Conservation (phyloP, 2,797 vertebrate species). For the Knipowitschia caucasica region DNA sequence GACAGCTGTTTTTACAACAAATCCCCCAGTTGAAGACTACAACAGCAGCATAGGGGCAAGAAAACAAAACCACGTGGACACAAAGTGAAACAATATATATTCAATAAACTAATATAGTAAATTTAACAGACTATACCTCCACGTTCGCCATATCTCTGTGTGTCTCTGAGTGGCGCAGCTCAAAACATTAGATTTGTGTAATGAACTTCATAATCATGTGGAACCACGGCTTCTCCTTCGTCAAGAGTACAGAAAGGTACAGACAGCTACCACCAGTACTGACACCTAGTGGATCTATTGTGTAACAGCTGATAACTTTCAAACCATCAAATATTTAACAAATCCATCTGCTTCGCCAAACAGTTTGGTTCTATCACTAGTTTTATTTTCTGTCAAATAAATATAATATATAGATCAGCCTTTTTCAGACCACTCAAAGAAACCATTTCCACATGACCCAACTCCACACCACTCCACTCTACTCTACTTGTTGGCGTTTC, state of each 20-base stretch:
- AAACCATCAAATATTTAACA: no score
- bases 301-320: neutral
- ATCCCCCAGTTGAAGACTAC: slow-evolving; percentile 34
- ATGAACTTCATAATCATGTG: neutral
- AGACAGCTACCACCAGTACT: neutral
- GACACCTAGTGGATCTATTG: neutral
- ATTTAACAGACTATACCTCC: slow-evolving; percentile 51
- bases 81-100: neutral
- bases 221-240: neutral
- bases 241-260: no score
- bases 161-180: neutral
- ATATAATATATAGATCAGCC: no score
- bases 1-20: slow-evolving; percentile 19
- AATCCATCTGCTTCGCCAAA: no score
- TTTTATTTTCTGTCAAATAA: no score
- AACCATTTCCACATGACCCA: no score
- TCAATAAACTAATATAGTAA: neutral
- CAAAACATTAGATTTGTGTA: neutral
- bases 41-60: no score
- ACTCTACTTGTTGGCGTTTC: no score
- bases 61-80: neutral
- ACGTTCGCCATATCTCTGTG: slow-evolving; percentile 45
- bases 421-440: no score
- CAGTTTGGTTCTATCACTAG: no score
- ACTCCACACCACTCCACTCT: no score